These are phyloP conservation scores for Lepidocolaptes lacrymiger DNA, from an alignment of 2,797 vertebrate species.

Conservation along the genomic window DNA sequence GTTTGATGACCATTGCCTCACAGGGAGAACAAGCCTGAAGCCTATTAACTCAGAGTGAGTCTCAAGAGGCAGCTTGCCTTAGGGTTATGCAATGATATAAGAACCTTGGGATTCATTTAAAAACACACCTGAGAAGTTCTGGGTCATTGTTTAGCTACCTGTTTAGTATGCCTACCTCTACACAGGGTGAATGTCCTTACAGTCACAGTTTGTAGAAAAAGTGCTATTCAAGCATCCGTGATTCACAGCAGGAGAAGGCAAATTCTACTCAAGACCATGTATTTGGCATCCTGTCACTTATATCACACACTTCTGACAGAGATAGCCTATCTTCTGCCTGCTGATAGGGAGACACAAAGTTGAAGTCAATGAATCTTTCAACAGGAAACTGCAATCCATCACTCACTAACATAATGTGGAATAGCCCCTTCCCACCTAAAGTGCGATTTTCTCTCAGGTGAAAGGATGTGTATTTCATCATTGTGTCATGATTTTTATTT, in stretches of 20 bases:
- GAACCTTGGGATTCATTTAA: not conserved
- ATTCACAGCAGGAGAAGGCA: conserved; percentile 20
- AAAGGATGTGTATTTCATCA: conserved; percentile 35
- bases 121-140: not conserved
- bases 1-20: not conserved
- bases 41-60: not conserved
- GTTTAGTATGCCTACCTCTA: not conserved
- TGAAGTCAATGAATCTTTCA: conserved; percentile 51
- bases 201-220: not conserved
- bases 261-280: not conserved
- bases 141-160: not conserved
- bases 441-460: not conserved
- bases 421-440: not conserved
- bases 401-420: conserved; percentile 7
- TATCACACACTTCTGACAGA: conserved; percentile 39
- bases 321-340: conserved; percentile 46
- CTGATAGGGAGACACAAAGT: conserved; percentile 43
- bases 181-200: not conserved
- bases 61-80: not conserved
- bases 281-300: conserved; percentile 61
- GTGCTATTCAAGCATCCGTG: not conserved
- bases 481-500: not conserved
- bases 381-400: conserved; percentile 22
- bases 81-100: not conserved
- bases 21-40: not conserved